Percentiles rank a stretch among this genome's conserved stretches.
Conservation (phyloP, 1,140 invertebrate species). For the Carcinoscorpius rotundicauda region DNA sequence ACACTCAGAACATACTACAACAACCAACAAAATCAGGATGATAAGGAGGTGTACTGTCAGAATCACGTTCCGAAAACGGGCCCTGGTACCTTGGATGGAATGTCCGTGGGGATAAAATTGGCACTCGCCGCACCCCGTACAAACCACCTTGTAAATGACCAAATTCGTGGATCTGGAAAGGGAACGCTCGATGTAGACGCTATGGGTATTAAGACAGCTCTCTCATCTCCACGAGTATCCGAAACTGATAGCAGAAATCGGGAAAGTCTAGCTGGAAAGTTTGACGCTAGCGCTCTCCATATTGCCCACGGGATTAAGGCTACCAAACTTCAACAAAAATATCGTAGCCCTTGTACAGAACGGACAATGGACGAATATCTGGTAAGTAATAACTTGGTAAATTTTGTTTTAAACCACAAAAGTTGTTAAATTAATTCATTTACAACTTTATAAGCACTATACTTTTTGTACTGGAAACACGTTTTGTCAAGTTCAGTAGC, state of each 20-base stretch:
- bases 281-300: conserved; percentile 80
- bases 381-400: conserved; percentile 21
- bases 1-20: conserved; percentile 98
- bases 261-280: conserved; percentile 51
- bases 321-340: conserved; percentile 77
- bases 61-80: conserved; percentile 27
- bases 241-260: conserved; percentile 19
- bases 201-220: conserved; percentile 35
- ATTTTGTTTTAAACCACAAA: too few relatives aligned
- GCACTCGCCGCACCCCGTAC: conserved; percentile 72
- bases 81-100: conserved; percentile 25
- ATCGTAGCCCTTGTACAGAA: conserved; percentile 31
- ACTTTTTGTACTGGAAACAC: too few relatives aligned
- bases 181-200: conserved; percentile 56
- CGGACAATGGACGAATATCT: conserved; percentile 28
- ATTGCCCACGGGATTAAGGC: conserved; percentile 83
- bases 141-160: conserved; percentile 60
- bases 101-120: conserved; percentile 66
- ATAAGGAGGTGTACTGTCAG: conserved; percentile 73
- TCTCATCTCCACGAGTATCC: conserved; percentile 29
- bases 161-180: conserved; percentile 53
- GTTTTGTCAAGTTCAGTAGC: too few relatives aligned
- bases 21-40: conserved; percentile 87
- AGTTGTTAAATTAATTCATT: too few relatives aligned
- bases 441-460: too few relatives aligned